phyloP scores from a whole-genome alignment of 2,888 invertebrate genomes.

The Tupiocoris notatus region DNA sequence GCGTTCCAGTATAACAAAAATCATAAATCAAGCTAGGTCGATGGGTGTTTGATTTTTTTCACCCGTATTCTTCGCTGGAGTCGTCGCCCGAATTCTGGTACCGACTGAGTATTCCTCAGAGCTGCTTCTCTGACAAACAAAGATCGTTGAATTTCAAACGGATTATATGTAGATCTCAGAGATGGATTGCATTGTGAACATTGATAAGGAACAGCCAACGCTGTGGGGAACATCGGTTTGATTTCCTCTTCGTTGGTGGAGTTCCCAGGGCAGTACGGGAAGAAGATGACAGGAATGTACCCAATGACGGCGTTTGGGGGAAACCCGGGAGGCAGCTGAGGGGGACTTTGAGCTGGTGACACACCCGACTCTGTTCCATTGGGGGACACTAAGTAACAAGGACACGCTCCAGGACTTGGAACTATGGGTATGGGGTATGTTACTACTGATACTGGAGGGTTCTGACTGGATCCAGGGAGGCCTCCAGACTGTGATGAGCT shows the following conservation, averaged over 20 bases:
- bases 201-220: conserved; percentile 63
- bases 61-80: conserved; percentile 21
- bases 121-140: conserved; percentile 1
- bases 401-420: conserved; percentile 63
- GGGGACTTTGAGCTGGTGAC: conserved; percentile 48
- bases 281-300: conserved; percentile 69
- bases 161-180: conserved; percentile 50
- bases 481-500: conserved; percentile 44
- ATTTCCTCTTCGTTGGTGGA: conserved; percentile 53
- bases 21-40: conserved; percentile 7
- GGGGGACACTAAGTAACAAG: conserved; percentile 63
- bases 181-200: conserved; percentile 59
- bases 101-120: neutral
- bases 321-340: conserved; percentile 51
- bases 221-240: conserved; percentile 62
- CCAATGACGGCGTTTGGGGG: conserved; percentile 65
- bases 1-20: conserved; percentile 1
- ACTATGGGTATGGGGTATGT: conserved; percentile 63
- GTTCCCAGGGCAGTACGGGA: conserved; percentile 66
- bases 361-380: conserved; percentile 56
- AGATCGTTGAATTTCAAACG: neutral
- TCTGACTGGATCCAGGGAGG: neutral
- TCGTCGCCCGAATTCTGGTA: conserved; percentile 21
- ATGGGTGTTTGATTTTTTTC: conserved; percentile 26
- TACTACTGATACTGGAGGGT: conserved; percentile 56